phyloP scores from a whole-genome alignment of 2,113 vertebrate genomes.

The Rutilus rutilus region DNA sequence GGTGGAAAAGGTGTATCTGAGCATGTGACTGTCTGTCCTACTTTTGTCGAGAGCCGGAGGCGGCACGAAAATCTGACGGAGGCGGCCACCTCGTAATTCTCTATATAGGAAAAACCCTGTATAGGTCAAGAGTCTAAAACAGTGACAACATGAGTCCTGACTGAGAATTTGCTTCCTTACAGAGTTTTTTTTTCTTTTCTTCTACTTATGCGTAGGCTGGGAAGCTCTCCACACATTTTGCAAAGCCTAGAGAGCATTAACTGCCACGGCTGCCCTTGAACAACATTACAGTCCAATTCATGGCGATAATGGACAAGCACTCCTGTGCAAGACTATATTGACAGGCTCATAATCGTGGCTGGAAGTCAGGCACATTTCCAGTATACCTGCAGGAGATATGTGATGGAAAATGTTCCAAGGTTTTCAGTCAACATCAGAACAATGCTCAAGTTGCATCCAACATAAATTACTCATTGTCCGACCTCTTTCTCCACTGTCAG shows the following conservation, averaged over 20 bases:
- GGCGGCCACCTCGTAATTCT: too few species aligned
- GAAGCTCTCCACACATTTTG: constrained; percentile 25
- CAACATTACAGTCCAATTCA: constrained; percentile 41
- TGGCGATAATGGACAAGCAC: constrained; percentile 31
- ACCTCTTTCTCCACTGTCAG: not conserved
- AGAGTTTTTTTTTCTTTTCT: not conserved
- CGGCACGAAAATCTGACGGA: too few species aligned
- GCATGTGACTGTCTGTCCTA: too few species aligned
- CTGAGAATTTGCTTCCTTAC: not conserved
- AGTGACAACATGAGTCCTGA: constrained; percentile 8
- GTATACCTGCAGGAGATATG: constrained; percentile 1
- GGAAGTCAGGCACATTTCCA: constrained; percentile 15
- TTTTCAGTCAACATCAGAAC: constrained; percentile 3
- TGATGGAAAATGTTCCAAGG: not conserved
- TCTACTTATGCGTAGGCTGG: not conserved
- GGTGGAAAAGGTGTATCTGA: too few species aligned
- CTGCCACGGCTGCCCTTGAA: constrained; percentile 18
- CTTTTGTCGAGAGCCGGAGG: too few species aligned
- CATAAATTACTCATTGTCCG: not conserved
- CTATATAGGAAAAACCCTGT: too few species aligned
- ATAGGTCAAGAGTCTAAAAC: constrained; percentile 22
- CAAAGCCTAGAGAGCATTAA: not conserved
- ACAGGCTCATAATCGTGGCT: constrained; percentile 4
- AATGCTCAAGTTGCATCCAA: not conserved
- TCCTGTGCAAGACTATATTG: not conserved